Evolutionary conservation across 35 echinoderm and acorn worm genomes (phyloP).

Genomic region (Hemicentrotus pulcherrimus): DNA sequence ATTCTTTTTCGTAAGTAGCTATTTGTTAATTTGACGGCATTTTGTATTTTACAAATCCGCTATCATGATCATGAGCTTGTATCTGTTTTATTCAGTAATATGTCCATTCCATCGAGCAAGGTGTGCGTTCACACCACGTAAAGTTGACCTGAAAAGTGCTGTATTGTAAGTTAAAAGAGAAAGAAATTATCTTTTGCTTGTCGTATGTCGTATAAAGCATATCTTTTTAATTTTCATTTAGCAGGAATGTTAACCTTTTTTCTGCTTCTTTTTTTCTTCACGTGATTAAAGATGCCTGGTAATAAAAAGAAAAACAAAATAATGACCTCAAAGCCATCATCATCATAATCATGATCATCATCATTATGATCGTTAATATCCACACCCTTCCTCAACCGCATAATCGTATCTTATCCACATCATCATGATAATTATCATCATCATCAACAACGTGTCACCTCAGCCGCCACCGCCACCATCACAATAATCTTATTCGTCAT

Average conservation of each 20-base stretch:
- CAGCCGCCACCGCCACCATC: not conserved
- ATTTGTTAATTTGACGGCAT: conserved; percentile 7
- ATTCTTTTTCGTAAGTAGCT: not conserved
- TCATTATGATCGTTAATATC: not conserved
- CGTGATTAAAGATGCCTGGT: too few species aligned
- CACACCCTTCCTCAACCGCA: too few species aligned
- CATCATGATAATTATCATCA: not conserved
- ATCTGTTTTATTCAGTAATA: not conserved
- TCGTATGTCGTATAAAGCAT: not conserved
- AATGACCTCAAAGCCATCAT: not conserved
- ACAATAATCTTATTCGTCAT: not conserved
- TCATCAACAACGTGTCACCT: not conserved
- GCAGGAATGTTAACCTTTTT: not conserved
- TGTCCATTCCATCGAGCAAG: too few species aligned
- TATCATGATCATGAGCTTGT: not conserved
- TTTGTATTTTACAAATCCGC: not conserved
- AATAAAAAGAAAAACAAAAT: too few species aligned
- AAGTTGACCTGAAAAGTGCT: not conserved
- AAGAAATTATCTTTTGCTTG: not conserved
- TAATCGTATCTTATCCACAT: not conserved
- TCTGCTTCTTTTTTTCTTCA: too few species aligned
- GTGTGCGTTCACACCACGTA: not conserved
- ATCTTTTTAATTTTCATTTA: not conserved
- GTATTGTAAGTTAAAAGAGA: not conserved
- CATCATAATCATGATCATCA: conserved; percentile 4